These are phyloP conservation scores for Ceryle rudis DNA, from an alignment of 2,797 vertebrate genomes.

Conservation along the genomic window DNA sequence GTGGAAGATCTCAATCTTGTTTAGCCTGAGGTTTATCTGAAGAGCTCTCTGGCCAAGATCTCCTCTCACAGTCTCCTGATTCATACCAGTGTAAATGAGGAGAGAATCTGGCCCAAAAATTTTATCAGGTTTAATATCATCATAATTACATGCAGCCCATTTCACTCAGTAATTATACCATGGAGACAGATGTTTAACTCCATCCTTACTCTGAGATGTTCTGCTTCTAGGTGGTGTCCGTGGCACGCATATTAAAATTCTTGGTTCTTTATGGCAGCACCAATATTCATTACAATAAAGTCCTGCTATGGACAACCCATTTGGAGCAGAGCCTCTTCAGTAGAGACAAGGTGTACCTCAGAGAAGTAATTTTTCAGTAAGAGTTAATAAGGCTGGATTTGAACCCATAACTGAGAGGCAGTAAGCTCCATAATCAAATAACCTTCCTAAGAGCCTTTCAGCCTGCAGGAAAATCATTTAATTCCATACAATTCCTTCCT, in stretches of 20 bases:
- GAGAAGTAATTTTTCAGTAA: not conserved
- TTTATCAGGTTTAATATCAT: slow-evolving; percentile 61
- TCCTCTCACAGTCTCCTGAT: slow-evolving; percentile 19
- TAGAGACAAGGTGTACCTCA: not conserved
- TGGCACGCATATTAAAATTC: not conserved
- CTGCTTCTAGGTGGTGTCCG: not conserved
- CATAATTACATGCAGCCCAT: slow-evolving; percentile 35
- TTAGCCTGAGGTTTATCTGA: slow-evolving; percentile 62
- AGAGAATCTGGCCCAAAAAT: slow-evolving; percentile 23
- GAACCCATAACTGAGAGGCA: not conserved
- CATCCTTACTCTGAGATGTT: not conserved
- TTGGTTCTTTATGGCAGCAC: not conserved
- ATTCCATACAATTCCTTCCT: not conserved
- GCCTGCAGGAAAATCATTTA: not conserved
- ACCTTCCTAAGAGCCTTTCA: not conserved
- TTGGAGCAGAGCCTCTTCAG: not conserved
- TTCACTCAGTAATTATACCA: slow-evolving; percentile 5
- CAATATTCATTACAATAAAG: not conserved
- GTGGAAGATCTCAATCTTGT: slow-evolving; percentile 50
- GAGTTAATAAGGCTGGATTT: not conserved
- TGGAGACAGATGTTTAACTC: slow-evolving; percentile 1
- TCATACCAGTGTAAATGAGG: slow-evolving; percentile 18
- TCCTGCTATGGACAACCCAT: not conserved
- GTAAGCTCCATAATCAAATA: not conserved
- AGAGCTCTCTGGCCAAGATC: slow-evolving; percentile 34